These are phyloP conservation scores for Pseudochaenichthys georgianus DNA, from an alignment of 2,797 vertebrate genomes.

Conservation along the genomic window DNA sequence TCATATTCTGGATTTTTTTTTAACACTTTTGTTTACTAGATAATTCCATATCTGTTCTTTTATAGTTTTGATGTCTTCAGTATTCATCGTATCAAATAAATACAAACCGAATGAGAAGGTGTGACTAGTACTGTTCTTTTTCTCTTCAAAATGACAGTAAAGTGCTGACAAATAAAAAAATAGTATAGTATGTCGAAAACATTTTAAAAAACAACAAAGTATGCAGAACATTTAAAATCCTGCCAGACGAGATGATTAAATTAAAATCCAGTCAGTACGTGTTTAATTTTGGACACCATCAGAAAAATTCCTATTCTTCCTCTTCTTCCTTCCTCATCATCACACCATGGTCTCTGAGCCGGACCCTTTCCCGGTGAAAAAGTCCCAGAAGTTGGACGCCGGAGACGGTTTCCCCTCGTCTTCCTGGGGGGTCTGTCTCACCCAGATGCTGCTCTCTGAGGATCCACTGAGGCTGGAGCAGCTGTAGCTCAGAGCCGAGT, in stretches of 20 bases:
- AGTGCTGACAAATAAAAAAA: too few relatives aligned
- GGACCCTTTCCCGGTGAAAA: slow-evolving; percentile 86
- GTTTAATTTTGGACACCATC: slow-evolving; percentile 60
- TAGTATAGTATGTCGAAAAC: too few relatives aligned
- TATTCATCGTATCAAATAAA: too few relatives aligned
- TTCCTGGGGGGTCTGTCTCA: slow-evolving; percentile 79
- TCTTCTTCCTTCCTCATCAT: slow-evolving; percentile 34
- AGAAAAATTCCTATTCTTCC: not conserved
- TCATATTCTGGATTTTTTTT: too few relatives aligned
- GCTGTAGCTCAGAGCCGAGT: slow-evolving; percentile 48
- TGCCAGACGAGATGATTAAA: not conserved
- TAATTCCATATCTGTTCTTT: too few relatives aligned
- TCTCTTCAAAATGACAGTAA: too few relatives aligned
- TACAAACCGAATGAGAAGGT: too few relatives aligned
- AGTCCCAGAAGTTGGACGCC: slow-evolving; percentile 86
- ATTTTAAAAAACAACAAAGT: too few relatives aligned
- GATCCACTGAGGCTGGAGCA: slow-evolving; percentile 62
- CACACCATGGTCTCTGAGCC: slow-evolving; percentile 87
- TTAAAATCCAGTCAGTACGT: slow-evolving; percentile 41
- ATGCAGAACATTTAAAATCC: too few relatives aligned
- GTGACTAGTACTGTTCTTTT: too few relatives aligned
- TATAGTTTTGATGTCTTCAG: too few relatives aligned
- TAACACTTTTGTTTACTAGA: too few relatives aligned
- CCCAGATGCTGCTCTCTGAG: slow-evolving; percentile 80
- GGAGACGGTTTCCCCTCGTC: slow-evolving; percentile 64